A percentile compares a stretch with the other conserved stretches of the same genome.
Conservation (phyloP, 1,140 invertebrate species). For the Drosophila athabasca region DNA sequence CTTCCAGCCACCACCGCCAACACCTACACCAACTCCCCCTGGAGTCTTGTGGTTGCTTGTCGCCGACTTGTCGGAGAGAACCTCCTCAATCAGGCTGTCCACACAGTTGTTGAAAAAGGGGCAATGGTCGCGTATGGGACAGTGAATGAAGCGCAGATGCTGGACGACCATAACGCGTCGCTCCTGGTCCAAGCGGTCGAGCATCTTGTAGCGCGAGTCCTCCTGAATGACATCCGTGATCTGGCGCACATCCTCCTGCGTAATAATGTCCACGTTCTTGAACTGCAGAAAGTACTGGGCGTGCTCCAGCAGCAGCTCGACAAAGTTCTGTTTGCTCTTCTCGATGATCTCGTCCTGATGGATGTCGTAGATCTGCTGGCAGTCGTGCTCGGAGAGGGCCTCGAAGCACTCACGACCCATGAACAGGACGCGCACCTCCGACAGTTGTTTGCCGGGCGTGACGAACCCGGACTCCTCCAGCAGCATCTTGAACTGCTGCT, state of each 20-base stretch:
- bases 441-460: constrained; percentile 95
- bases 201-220: constrained; percentile 96
- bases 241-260: constrained; percentile 96
- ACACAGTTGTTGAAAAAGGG: constrained; percentile 95
- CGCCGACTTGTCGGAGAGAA: constrained; percentile 87
- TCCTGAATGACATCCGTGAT: constrained; percentile 96
- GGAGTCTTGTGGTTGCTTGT: constrained; percentile 78
- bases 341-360: constrained; percentile 97
- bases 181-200: constrained; percentile 97
- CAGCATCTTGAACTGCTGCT: constrained; percentile 96
- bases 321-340: constrained; percentile 95
- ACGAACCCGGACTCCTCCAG: constrained; percentile 97
- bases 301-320: constrained; percentile 96
- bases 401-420: constrained; percentile 98
- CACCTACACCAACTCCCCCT: constrained; percentile 83
- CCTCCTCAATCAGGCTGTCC: constrained; percentile 92
- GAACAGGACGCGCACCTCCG: constrained; percentile 96
- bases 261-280: constrained; percentile 95
- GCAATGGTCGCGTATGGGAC: constrained; percentile 96
- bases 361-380: constrained; percentile 96
- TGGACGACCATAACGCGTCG: constrained; percentile 96
- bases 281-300: constrained; percentile 97
- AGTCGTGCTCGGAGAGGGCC: constrained; percentile 94
- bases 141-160: constrained; percentile 97
- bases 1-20: constrained; percentile 85